Conservation (phyloP, 2,888 invertebrate species). For the Pseudococcus jackbeardsleyi region DNA sequence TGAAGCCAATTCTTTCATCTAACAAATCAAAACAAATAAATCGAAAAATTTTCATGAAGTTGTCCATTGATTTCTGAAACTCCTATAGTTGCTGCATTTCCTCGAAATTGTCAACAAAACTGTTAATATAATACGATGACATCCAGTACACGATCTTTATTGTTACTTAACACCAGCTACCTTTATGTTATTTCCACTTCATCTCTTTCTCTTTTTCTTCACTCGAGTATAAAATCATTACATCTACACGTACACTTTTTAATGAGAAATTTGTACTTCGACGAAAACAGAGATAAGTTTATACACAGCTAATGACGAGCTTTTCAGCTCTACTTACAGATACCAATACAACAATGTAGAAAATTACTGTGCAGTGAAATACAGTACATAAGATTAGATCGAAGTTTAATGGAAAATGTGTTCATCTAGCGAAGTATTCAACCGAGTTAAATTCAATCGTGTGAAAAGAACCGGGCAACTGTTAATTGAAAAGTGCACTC, state of each 20-base stretch:
- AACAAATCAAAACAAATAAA: no score
- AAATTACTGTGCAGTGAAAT: not conserved
- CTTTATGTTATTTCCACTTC: no score
- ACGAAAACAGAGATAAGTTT: not conserved
- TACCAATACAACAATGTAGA: not conserved
- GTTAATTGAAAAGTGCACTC: constrained; percentile 16
- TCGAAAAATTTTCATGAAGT: no score
- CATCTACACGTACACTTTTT: not conserved
- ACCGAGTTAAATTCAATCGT: no score
- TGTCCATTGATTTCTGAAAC: no score
- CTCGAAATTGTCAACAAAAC: no score
- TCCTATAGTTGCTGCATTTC: no score
- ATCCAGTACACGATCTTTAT: no score
- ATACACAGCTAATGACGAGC: not conserved
- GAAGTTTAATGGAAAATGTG: not conserved
- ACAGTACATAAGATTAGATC: not conserved
- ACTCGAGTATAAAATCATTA: not conserved
- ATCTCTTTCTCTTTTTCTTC: not conserved
- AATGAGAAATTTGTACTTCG: not conserved
- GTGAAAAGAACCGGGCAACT: not conserved
- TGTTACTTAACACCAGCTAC: no score
- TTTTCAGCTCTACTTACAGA: not conserved
- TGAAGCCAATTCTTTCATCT: no score
- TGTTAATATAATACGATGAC: no score
- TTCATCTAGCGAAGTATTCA: not conserved